These are phyloP conservation scores for Ricordea florida DNA, from an alignment of 92 coral and sea anemone species.

Conservation along the genomic window DNA sequence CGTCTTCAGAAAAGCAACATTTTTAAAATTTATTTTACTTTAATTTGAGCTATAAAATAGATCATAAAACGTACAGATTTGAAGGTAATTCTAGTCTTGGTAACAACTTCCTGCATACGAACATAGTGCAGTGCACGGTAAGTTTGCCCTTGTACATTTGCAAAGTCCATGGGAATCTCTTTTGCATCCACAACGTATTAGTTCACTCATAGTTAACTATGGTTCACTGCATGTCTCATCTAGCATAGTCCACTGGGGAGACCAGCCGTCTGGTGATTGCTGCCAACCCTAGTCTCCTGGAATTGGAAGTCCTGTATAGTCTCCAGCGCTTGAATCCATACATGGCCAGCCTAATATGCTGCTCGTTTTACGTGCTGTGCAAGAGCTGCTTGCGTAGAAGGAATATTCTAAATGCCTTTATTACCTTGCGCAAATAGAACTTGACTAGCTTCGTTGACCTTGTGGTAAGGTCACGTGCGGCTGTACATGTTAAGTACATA, in stretches of 20 bases:
- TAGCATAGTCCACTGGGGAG: conserved; percentile 45
- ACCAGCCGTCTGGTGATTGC: neutral
- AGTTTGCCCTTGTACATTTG: conserved; percentile 45
- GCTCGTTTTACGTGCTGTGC: conserved; percentile 43
- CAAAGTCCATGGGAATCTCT: conserved; percentile 31
- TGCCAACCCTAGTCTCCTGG: conserved; percentile 48
- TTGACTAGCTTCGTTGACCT: conserved; percentile 40
- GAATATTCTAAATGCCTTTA: conserved; percentile 39
- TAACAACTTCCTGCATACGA: conserved; percentile 23
- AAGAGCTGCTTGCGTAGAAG: conserved; percentile 46
- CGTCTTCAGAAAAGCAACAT: neutral
- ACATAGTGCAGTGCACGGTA: conserved; percentile 62
- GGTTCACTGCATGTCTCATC: conserved; percentile 51
- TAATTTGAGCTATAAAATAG: neutral
- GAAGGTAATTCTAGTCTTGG: conserved; percentile 1
- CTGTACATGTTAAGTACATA: conserved; percentile 28
- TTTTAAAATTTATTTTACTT: neutral
- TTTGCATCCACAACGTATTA: conserved; percentile 48
- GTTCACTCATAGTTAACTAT: conserved; percentile 39
- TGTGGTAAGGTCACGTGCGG: conserved; percentile 26
- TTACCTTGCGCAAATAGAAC: conserved; percentile 34
- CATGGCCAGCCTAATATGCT: conserved; percentile 47
- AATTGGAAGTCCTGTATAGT: conserved; percentile 24
- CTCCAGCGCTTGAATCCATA: conserved; percentile 44
- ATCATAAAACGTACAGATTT: neutral